Conservation (phyloP, 1,140 invertebrate species). For the Charaxes varanes region DNA sequence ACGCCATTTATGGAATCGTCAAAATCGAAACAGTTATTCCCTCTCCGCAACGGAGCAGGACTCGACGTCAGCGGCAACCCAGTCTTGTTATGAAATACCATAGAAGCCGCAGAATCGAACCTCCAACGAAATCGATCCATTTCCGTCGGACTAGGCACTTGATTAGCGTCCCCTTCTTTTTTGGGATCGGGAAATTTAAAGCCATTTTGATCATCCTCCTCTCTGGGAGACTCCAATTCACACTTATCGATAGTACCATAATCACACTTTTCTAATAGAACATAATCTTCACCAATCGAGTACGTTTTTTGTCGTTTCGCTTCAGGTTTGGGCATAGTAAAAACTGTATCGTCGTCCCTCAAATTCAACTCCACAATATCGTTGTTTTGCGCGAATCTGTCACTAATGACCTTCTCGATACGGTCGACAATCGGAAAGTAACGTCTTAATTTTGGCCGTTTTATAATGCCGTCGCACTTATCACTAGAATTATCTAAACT, state of each 20-base stretch:
- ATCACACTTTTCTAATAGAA: constrained; percentile 64
- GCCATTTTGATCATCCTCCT: constrained; percentile 23
- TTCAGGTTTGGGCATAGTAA: constrained; percentile 39
- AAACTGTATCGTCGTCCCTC: constrained; percentile 57
- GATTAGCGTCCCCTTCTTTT: constrained; percentile 27
- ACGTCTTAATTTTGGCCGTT: constrained; percentile 58
- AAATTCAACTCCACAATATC: constrained; percentile 56
- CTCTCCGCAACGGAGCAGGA: constrained; percentile 86
- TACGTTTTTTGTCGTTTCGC: constrained; percentile 52
- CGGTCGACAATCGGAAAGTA: constrained; percentile 52
- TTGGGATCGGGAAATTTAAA: constrained; percentile 40
- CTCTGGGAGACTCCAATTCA: constrained; percentile 39
- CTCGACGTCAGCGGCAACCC: constrained; percentile 91
- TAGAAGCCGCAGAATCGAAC: constrained; percentile 85
- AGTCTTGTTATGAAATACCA: constrained; percentile 89
- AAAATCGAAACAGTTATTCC: constrained; percentile 88
- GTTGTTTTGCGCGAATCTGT: constrained; percentile 39
- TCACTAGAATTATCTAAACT: constrained; percentile 43
- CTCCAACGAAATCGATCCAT: constrained; percentile 84
- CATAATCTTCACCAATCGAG: constrained; percentile 52
- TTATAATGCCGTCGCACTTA: constrained; percentile 50
- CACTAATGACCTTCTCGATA: constrained; percentile 55
- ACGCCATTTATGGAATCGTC: constrained; percentile 88
- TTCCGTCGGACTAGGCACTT: constrained; percentile 80
- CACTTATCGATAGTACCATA: constrained; percentile 57